A percentile compares a stretch with the other conserved stretches of the same genome.
These are phyloP conservation scores for Sylvilagus floridanus DNA, from an alignment of 2,797 vertebrate species.

Conservation along the genomic window DNA sequence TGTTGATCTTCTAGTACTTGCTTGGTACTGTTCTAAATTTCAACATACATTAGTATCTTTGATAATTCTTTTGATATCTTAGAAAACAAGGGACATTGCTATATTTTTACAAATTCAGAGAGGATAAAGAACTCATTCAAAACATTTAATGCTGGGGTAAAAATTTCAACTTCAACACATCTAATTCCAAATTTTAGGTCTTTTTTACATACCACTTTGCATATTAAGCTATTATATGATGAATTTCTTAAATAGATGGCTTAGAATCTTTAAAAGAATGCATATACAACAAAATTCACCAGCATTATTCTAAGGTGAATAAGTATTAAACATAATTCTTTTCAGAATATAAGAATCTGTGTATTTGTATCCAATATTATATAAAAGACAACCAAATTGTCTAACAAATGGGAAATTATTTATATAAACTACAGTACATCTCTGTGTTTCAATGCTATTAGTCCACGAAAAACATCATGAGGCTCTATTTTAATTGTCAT, in stretches of 20 bases:
- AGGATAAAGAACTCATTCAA: background rate
- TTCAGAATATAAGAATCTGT: background rate
- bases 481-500: background rate
- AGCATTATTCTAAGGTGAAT: background rate
- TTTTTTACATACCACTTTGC: background rate
- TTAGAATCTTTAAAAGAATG: background rate
- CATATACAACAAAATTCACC: background rate
- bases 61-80: background rate
- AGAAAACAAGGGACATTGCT: background rate
- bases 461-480: background rate
- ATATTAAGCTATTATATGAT: background rate
- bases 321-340: background rate
- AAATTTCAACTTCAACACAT: background rate
- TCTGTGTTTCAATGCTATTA: background rate
- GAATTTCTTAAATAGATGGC: background rate
- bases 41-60: background rate
- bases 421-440: background rate
- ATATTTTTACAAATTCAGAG: background rate
- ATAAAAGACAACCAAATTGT: background rate
- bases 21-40: background rate
- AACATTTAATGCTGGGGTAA: background rate
- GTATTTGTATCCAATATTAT: background rate
- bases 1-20: background rate
- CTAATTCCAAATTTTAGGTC: background rate
- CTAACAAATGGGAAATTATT: background rate